Percentiles rank a stretch among this genome's conserved stretches.
Evolutionary conservation across 2,888 invertebrate species (phyloP).

Genomic region (Sesia apiformis): DNA sequence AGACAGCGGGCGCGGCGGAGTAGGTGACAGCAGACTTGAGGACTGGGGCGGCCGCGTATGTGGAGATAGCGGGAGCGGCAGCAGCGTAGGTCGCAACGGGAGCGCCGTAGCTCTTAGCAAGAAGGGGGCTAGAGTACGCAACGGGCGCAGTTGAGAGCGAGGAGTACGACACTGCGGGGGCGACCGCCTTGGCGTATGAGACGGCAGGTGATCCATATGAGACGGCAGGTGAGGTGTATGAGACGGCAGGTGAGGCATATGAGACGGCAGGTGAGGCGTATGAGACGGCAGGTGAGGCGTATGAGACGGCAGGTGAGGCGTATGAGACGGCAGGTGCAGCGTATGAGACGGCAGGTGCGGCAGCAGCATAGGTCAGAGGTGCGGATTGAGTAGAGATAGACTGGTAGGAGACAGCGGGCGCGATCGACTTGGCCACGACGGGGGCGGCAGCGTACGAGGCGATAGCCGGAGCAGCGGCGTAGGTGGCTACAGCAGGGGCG

Average conservation of each 20-base stretch:
- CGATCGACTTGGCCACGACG: conserved; percentile 9
- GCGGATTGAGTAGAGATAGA: conserved; percentile 23
- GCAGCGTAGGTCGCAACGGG: conserved; percentile 20
- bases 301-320: conserved; percentile 1
- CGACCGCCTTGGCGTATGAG: conserved; percentile 9
- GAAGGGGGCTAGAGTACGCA: conserved; percentile 23
- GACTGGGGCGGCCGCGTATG: conserved; percentile 23
- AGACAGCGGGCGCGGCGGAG: conserved; percentile 71
- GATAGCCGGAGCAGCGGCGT: conserved; percentile 18
- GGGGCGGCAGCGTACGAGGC: conserved; percentile 16
- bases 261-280: conserved; percentile 25
- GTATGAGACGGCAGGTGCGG: conserved; percentile 23
- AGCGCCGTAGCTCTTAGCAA: conserved; percentile 16
- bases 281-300: conserved; percentile 26
- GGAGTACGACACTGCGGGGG: conserved; percentile 14
- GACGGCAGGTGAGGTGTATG: conserved; percentile 11
- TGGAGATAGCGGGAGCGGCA: conserved; percentile 25
- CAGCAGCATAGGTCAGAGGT: conserved; percentile 39
- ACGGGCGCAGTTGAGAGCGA: conserved; percentile 41
- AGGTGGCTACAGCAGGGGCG: conserved; percentile 25
- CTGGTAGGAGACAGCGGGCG: conserved; percentile 14
- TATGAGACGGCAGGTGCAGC: conserved; percentile 16
- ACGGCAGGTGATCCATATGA: conserved; percentile 16
- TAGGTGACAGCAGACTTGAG: conserved; percentile 41
- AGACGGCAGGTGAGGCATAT: conserved; percentile 22